Evolutionary conservation across 2,797 vertebrate species (phyloP).

Genomic region (Thalassophryne amazonica): DNA sequence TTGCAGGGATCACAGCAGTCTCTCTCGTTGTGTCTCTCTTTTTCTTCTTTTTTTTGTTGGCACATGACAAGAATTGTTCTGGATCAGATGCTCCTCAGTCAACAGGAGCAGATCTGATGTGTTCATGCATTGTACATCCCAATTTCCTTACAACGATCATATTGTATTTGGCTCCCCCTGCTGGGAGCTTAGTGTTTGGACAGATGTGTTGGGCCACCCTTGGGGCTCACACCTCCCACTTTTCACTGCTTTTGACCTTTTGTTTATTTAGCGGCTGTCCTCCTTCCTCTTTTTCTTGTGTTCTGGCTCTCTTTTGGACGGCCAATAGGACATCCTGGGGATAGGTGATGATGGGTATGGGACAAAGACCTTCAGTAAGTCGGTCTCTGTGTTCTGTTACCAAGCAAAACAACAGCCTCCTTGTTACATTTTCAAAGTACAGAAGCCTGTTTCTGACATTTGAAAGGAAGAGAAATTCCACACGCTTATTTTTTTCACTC

Average conservation of each 20-base stretch:
- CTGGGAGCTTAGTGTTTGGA: conserved; percentile 25
- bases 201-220: conserved; percentile 67
- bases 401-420: not conserved
- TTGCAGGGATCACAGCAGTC: not conserved
- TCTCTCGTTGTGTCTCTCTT: conserved; percentile 50
- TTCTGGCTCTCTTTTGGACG: conserved; percentile 80
- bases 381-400: conserved; percentile 63
- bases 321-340: conserved; percentile 96
- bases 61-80: conserved; percentile 6
- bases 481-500: no score
- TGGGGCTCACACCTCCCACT: conserved; percentile 75
- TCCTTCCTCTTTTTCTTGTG: conserved; percentile 79
- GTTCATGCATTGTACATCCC: conserved; percentile 12
- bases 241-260: conserved; percentile 85
- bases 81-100: conserved; percentile 27
- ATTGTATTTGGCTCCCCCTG: conserved; percentile 32
- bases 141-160: conserved; percentile 12
- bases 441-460: no score
- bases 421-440: conserved; percentile 18
- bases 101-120: conserved; percentile 11
- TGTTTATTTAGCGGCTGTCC: conserved; percentile 89
- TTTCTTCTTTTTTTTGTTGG: conserved; percentile 41
- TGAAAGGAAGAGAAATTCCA: no score
- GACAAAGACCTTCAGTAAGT: conserved; percentile 99
- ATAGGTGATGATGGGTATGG: conserved; percentile 99